Evolutionary conservation across 2,113 vertebrate species (phyloP), one percentile per base, ranked within the genome.

Genomic region (Excalfactoria chinensis): DNA sequence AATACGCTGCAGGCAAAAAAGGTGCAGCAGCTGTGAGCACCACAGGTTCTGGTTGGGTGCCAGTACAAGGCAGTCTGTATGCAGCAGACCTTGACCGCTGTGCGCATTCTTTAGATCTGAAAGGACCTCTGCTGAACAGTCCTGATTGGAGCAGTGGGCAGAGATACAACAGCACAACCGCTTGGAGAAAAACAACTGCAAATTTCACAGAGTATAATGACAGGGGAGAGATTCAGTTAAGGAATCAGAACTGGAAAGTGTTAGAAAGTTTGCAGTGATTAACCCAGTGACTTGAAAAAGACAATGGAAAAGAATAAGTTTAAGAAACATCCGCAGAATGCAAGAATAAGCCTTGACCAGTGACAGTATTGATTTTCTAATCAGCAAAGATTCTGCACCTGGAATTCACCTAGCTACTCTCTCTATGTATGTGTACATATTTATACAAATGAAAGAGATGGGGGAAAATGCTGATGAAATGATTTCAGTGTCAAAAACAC

Each of bases 21-120:
- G 96, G 95, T 96, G 94, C 95, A 93, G 95, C 95, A 96, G 95
- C 93, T 95, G 92, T 91, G 89, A 95, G 89, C 85, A 92, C 85
- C 92, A 90, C 82, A 87, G 92, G 92, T 95, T 95, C 92, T 95
- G 96, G 92, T 95, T 85, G 71, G 77, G 71, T 77, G 93, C 95
- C 95, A 95, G 72, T 43, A 58, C 66, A 37, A 96, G 82, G 91
- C 92, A 94, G 74, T 63, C 51, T 85, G 76, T 11, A 74, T 1
- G 37, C 89, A 88, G 62, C 91, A 89, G 90, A 95, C 58, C 90
- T 74, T 40, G 55, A 84, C 40, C 87, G 51, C 58, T 82, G 32
- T 11, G 16, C 5, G 4, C 18, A 5, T 21, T 69, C 79, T 68
- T 51, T 43, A 83, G 20, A 35, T 74, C 68, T 9, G 37, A 80